Evolutionary conservation across 2,113 vertebrate genomes (phyloP).

Genomic region (Cyprinodon variegatus): DNA sequence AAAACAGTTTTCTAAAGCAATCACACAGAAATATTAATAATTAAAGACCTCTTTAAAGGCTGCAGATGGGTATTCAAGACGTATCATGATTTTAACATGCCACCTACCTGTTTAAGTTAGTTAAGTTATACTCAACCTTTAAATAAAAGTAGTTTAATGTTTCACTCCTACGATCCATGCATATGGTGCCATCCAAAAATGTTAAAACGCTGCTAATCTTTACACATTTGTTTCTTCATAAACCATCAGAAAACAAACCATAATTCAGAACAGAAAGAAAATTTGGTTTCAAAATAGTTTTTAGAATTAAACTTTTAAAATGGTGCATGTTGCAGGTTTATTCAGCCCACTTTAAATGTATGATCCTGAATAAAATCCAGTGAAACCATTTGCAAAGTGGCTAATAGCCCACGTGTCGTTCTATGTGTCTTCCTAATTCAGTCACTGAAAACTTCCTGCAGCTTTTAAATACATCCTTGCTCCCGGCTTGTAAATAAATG

Average conservation of each 20-base stretch:
- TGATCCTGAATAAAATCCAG: too few relatives aligned
- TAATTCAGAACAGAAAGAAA: too few relatives aligned
- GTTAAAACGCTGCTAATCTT: background rate
- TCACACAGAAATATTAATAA: background rate
- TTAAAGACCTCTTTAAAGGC: background rate
- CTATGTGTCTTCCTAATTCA: background rate
- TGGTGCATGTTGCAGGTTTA: too few relatives aligned
- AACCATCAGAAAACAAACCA: too few relatives aligned
- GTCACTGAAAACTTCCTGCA: constrained; percentile 19
- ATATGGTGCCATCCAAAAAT: background rate
- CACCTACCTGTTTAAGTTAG: background rate
- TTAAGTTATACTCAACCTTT: background rate
- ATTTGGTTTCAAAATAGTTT: too few relatives aligned
- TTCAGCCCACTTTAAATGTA: too few relatives aligned
- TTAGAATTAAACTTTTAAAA: too few relatives aligned
- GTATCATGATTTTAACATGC: background rate
- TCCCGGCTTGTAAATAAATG: too few relatives aligned
- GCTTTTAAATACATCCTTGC: constrained; percentile 52
- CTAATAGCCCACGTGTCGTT: too few relatives aligned
- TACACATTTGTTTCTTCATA: background rate
- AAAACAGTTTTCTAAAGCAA: background rate
- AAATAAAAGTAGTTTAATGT: background rate
- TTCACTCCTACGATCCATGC: background rate
- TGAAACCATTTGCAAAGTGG: too few relatives aligned
- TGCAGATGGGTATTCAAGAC: background rate